Evolutionary conservation across 2,113 vertebrate genomes (phyloP).

Genomic region (Dryoscopus gambensis): DNA sequence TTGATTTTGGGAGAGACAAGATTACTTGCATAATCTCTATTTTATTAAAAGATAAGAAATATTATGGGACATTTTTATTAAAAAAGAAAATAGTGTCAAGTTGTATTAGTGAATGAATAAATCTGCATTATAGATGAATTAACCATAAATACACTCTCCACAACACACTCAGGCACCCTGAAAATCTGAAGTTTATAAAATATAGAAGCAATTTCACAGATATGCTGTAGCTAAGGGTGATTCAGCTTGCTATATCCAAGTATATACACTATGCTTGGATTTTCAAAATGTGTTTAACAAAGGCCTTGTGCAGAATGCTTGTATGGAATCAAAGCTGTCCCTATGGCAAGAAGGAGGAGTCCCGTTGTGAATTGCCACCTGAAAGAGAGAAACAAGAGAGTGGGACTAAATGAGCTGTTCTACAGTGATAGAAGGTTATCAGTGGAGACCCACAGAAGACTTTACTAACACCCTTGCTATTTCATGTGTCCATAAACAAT

Average conservation of each 20-base stretch:
- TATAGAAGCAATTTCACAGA: not conserved
- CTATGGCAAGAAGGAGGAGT: not conserved
- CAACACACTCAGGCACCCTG: not conserved
- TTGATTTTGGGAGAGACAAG: conserved; percentile 15
- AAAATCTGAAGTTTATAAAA: not conserved
- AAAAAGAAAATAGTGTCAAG: conserved; percentile 35
- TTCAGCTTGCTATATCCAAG: not conserved
- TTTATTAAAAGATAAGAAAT: conserved; percentile 66
- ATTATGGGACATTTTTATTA: conserved; percentile 10
- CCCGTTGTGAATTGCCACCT: not conserved
- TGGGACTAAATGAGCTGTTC: not conserved
- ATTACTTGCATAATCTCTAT: conserved; percentile 33
- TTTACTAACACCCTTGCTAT: not conserved
- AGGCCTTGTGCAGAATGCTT: not conserved
- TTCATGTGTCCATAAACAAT: not conserved
- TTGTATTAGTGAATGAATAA: conserved; percentile 39
- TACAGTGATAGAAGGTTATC: not conserved
- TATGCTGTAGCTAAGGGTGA: not conserved
- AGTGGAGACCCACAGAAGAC: not conserved
- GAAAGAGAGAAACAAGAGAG: not conserved
- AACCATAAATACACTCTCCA: not conserved
- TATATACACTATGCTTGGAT: not conserved
- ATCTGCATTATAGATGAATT: conserved; percentile 26
- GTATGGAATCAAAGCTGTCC: not conserved
- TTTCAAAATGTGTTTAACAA: not conserved